Conservation (phyloP, 2,113 vertebrate species). For the Esox niger region DNA sequence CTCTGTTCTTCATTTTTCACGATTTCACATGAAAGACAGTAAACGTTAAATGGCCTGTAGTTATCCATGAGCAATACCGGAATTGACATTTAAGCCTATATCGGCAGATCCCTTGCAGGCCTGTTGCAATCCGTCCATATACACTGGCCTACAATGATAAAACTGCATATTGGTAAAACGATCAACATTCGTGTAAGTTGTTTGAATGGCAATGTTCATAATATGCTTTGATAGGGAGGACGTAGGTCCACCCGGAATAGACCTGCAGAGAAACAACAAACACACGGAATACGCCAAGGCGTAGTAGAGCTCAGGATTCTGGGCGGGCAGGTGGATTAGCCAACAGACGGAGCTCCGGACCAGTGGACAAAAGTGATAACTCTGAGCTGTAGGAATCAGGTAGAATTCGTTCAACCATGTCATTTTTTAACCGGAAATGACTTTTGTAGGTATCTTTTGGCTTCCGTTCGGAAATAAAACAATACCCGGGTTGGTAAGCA, state of each 20-base stretch:
- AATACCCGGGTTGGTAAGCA: too few species aligned
- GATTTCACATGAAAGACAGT: slow-evolving; percentile 56
- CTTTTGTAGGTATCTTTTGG: too few species aligned
- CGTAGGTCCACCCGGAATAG: too few species aligned
- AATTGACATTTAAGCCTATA: slow-evolving; percentile 39
- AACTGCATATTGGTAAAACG: too few species aligned
- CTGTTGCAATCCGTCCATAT: too few species aligned
- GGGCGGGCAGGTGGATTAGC: not conserved
- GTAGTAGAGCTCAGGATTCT: too few species aligned
- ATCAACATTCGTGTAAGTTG: too few species aligned
- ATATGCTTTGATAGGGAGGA: too few species aligned
- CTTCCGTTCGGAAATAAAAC: too few species aligned
- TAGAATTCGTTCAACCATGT: too few species aligned
- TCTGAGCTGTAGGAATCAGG: slow-evolving; percentile 1
- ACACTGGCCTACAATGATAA: not conserved
- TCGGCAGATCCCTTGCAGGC: not conserved
- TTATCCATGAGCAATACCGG: slow-evolving; percentile 17
- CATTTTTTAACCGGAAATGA: too few species aligned
- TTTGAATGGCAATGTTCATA: too few species aligned
- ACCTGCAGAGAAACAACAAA: not conserved
- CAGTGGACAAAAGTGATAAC: not conserved
- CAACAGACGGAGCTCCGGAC: not conserved
- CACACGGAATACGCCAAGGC: not conserved
- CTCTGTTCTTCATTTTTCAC: slow-evolving; percentile 58
- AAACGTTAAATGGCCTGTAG: slow-evolving; percentile 44